Base-by-base conservation (phyloP, 30 jellyfish, hydroid and myxozoan species). In the Pelagia noctiluca region DNA sequence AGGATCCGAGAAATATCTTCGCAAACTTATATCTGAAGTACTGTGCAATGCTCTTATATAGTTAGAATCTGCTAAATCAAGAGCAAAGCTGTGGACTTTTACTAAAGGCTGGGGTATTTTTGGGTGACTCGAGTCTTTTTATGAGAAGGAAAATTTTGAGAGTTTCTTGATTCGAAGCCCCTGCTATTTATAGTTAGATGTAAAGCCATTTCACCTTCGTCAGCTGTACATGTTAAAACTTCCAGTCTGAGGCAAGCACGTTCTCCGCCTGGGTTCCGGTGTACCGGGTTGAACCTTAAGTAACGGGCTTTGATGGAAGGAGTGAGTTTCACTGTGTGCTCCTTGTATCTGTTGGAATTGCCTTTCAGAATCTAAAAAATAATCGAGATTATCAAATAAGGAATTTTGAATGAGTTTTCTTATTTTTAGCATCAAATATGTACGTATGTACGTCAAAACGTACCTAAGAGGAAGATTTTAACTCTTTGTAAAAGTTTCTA, bases 141-240 rank as follows among this genome's bases (percentile, higher is more conserved):
- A 52, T n/a, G n/a, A n/a, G n/a, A n/a, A n/a, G n/a, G n/a, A n/a
- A n/a, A n/a, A n/a, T n/a, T n/a, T n/a, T n/a, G n/a, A n/a, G n/a
- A n/a, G n/a, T n/a, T n/a, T n/a, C n/a, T n/a, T n/a, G n/a, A n/a
- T n/a, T n/a, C n/a, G n/a, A n/a, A n/a, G n/a, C n/a, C n/a, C n/a
- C n/a, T n/a, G n/a, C n/a, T n/a, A n/a, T n/a, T n/a, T n/a, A n/a
- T n/a, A n/a, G n/a, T n/a, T n/a, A n/a, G n/a, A n/a, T n/a, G n/a
- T n/a, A n/a, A n/a, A n/a, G n/a, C n/a, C n/a, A n/a, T n/a, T n/a
- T 0, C 32, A 80, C 91, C 91, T 80, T 80, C 91, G 50, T 80
- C 36, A 1, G 91, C 84, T 18, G 64, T 38, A 69, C 91, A 80
- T 8, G 91, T 80, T 23, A 48, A 35, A 2, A 80, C 49, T 32